These are phyloP conservation scores for Craseonycteris thonglongyai DNA, from an alignment of 2,113 vertebrate species.

Conservation along the genomic window DNA sequence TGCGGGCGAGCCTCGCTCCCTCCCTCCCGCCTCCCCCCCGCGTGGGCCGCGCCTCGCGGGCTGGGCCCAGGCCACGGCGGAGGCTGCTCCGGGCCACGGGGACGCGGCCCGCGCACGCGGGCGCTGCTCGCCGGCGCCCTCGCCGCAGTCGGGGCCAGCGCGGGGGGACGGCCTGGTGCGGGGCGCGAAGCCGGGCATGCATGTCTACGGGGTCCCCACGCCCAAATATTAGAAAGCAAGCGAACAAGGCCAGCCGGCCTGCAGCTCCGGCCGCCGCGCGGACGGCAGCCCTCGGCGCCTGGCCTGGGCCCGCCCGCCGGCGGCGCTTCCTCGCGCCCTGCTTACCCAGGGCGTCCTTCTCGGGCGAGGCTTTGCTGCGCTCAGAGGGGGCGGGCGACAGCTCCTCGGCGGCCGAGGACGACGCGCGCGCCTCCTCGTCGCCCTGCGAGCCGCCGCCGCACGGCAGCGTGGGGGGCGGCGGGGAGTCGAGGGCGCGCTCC, in stretches of 20 bases:
- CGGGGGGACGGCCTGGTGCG: constrained; percentile 40
- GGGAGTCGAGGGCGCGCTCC: constrained; percentile 84
- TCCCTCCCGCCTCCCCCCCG: constrained; percentile 74
- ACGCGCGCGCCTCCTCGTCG: constrained; percentile 89
- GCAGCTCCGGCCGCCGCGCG: constrained; percentile 64
- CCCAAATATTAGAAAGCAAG: constrained; percentile 81
- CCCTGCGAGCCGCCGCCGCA: constrained; percentile 84
- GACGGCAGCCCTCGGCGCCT: no score
- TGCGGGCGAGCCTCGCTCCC: constrained; percentile 67
- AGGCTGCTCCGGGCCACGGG: constrained; percentile 31
- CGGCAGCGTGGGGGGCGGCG: constrained; percentile 81
- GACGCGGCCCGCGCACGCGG: neutral
- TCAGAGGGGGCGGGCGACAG: constrained; percentile 92
- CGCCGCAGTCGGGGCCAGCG: neutral
- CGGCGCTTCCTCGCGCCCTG: constrained; percentile 8
- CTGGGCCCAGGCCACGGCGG: constrained; percentile 13
- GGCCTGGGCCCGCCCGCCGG: neutral
- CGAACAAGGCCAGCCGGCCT: constrained; percentile 81
- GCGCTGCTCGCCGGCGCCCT: neutral
- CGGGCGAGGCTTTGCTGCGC: constrained; percentile 86
- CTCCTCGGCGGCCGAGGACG: constrained; percentile 90
- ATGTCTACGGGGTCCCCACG: constrained; percentile 82
- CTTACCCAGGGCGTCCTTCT: constrained; percentile 92
- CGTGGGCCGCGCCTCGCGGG: constrained; percentile 65
- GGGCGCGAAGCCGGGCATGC: constrained; percentile 76